Evolutionary conservation across 2,113 vertebrate genomes (phyloP), one percentile per base, ranked within the genome.

Genomic region (Hepsetus odoe): DNA sequence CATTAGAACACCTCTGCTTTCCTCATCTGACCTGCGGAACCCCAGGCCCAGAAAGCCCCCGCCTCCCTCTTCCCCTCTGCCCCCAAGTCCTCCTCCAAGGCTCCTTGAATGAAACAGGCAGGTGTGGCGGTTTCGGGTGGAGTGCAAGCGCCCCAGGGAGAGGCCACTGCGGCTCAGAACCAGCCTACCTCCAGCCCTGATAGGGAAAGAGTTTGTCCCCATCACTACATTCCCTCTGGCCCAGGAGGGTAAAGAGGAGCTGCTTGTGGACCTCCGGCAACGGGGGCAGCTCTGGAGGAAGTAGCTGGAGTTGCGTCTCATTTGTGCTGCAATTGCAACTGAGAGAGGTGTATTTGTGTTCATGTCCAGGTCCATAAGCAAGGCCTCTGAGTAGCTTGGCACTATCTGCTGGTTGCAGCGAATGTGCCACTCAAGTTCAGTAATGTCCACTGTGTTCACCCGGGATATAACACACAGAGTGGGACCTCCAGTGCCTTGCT

Each of bases 401-500:
- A 94, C 93, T 89, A 94, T 86, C 84, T 94, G 93, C 82, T 91
- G 90, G 86, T 94, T 94, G 84, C 91, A 94, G 82, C 93, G 90
- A 85, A 94, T 94, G 88, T 94, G 93, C 92, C 93, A 94, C 82
- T 94, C 93, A 20, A 94, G 87, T 88, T 94, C 92, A 0, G 93
- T 94, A 80, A 92, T 90, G 88, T 94, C 93, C 80, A 94, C 90
- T 0, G 93, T 94, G 89, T 92, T 92, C 82, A 93, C 91, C 0
- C 92, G 88, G 0, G 92, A 89, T 38, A 94, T 89, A 0, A 81
- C 79, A 7, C 80, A 82, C 38, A 84, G 72, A 5, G 82, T 81
- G 30, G 82, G 83, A 30, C 85, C 83, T 0, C 85, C 83, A 0
- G 80, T 75, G 22, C 82, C 66, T 8, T 44, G 76, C 33, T 81